phyloP scores from a whole-genome alignment of 2,113 vertebrate species.

The Petaurus breviceps region DNA sequence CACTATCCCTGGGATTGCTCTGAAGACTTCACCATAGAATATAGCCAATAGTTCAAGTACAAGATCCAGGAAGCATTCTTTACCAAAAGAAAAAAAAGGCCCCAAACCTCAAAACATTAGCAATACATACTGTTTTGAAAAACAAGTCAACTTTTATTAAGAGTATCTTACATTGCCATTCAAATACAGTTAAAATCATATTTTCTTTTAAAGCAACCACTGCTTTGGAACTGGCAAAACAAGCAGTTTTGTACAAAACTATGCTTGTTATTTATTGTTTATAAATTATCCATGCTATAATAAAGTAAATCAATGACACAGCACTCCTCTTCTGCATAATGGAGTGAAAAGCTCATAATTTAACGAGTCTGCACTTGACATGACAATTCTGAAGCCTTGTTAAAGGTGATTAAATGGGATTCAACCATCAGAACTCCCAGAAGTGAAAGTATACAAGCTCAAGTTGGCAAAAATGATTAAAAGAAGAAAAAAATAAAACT shows the following conservation, averaged over 20 bases:
- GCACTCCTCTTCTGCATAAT: background rate
- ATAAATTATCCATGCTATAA: background rate
- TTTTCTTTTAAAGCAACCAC: background rate
- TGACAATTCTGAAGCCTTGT: background rate
- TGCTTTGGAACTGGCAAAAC: background rate
- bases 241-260: background rate
- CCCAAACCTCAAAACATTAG: background rate
- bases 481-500: background rate
- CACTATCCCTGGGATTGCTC: background rate
- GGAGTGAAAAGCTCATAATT: background rate
- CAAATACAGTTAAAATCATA: background rate
- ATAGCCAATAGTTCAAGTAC: background rate
- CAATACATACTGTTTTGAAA: background rate
- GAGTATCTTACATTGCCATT: background rate
- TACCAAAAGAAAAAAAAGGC: background rate
- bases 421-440: background rate
- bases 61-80: background rate
- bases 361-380: background rate
- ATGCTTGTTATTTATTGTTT: background rate
- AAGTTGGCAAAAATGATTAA: background rate
- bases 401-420: background rate
- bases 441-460: background rate
- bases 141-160: background rate
- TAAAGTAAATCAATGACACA: background rate
- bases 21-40: background rate